Evolutionary conservation across 2,888 invertebrate genomes (phyloP).

Genomic region (Drosophila rubida): DNA sequence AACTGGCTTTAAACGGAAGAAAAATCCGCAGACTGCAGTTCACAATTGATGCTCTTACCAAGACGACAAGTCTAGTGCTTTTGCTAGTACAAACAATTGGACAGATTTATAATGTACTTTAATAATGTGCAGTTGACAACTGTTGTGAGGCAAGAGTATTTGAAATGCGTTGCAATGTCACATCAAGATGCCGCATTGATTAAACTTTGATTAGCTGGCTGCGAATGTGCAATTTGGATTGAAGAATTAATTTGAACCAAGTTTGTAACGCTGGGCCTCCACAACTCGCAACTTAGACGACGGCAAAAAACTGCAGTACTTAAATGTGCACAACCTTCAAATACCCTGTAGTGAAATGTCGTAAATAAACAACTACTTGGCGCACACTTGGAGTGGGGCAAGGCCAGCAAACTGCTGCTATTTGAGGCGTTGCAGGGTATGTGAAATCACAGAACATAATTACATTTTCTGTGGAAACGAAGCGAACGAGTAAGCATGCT

Average conservation of each 20-base stretch:
- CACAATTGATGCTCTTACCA: constrained; percentile 18
- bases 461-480: constrained; percentile 67
- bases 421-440: constrained; percentile 25
- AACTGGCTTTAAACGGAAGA: constrained; percentile 19
- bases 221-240: constrained; percentile 60
- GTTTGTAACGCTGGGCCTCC: constrained; percentile 51
- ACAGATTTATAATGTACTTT: too few relatives aligned
- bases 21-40: not conserved
- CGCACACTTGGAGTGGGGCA: too few relatives aligned
- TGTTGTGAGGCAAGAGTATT: not conserved
- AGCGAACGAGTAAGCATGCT: constrained; percentile 65
- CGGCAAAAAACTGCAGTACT: constrained; percentile 16
- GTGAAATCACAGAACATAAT: constrained; percentile 61
- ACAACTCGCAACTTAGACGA: constrained; percentile 49
- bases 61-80: not conserved
- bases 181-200: constrained; percentile 73
- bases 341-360: constrained; percentile 2
- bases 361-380: not conserved
- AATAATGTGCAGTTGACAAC: too few relatives aligned
- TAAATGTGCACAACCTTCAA: not conserved
- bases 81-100: too few relatives aligned
- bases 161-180: constrained; percentile 50
- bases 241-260: constrained; percentile 68
- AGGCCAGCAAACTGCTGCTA: not conserved
- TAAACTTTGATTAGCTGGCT: constrained; percentile 67